Percentiles rank a stretch among this genome's conserved stretches.
These are phyloP conservation scores for Paratrypauchen microcephalus DNA, from an alignment of 2,797 vertebrate genomes.

Conservation along the genomic window DNA sequence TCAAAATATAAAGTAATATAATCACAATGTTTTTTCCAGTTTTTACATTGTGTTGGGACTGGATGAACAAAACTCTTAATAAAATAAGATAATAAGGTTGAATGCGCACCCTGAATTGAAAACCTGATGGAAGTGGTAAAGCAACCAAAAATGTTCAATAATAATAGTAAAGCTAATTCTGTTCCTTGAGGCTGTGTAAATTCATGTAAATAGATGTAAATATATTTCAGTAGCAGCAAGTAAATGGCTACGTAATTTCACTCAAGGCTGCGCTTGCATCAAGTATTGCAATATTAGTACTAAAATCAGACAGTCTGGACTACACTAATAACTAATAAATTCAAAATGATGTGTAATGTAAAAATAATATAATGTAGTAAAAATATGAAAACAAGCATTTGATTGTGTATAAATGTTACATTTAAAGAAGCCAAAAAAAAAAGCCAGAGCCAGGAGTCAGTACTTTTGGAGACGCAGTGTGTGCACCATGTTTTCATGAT, in stretches of 20 bases:
- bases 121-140: constrained; percentile 2
- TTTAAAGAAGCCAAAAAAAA: constrained; percentile 25
- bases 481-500: constrained; percentile 36
- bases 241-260: neutral
- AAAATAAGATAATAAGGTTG: constrained; percentile 12
- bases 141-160: neutral
- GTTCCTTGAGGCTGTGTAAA: constrained; percentile 1
- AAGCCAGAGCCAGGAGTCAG: constrained; percentile 24
- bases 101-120: constrained; percentile 3
- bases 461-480: constrained; percentile 37
- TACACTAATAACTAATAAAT: constrained; percentile 16
- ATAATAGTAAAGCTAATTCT: neutral
- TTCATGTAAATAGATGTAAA: constrained; percentile 2
- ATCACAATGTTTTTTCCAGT: constrained; percentile 27
- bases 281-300: constrained; percentile 5
- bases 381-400: constrained; percentile 6
- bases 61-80: constrained; percentile 12
- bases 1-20: constrained; percentile 44
- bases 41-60: constrained; percentile 20
- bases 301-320: constrained; percentile 2
- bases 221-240: constrained; percentile 1
- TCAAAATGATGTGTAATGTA: constrained; percentile 15
- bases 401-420: constrained; percentile 11
- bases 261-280: neutral
- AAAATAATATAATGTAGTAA: constrained; percentile 1